Evolutionary conservation across 2,113 vertebrate genomes (phyloP).

Genomic region (Anser brachyrhynchus): DNA sequence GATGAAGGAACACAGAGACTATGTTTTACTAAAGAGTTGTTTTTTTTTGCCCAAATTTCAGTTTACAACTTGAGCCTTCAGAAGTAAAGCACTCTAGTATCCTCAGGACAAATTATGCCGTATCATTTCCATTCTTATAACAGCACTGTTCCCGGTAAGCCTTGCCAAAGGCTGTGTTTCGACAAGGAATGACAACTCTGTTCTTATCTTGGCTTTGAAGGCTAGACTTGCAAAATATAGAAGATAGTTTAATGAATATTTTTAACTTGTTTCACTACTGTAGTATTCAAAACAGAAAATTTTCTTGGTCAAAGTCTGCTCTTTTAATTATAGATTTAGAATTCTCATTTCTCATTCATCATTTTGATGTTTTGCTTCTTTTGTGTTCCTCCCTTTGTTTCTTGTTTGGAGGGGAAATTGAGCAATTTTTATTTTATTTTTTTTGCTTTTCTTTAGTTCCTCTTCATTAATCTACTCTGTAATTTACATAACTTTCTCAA

Average conservation of each 20-base stretch:
- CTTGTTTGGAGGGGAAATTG: not conserved
- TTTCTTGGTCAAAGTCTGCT: not conserved
- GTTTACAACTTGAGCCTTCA: not conserved
- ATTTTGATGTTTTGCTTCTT: not conserved
- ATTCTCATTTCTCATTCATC: not conserved
- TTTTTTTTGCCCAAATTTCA: not conserved
- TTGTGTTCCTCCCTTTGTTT: not conserved
- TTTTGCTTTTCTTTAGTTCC: slow-evolving; percentile 24
- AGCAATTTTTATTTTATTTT: not conserved
- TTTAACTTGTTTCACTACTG: not conserved
- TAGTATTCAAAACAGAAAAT: not conserved
- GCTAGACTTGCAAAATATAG: not conserved
- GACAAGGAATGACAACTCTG: not conserved
- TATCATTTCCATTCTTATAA: not conserved
- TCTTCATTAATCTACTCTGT: slow-evolving; percentile 9
- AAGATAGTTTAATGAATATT: not conserved
- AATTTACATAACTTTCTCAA: not conserved
- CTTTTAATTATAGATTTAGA: not conserved
- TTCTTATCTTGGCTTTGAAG: slow-evolving; percentile 9
- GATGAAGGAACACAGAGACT: not conserved
- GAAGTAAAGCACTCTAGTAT: not conserved
- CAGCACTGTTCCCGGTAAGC: not conserved
- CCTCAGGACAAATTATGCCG: not conserved
- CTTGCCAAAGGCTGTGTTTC: slow-evolving; percentile 23
- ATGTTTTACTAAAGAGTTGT: not conserved